Conservation (phyloP, 2,797 vertebrate genomes). For the Micromesistius poutassou region DNA sequence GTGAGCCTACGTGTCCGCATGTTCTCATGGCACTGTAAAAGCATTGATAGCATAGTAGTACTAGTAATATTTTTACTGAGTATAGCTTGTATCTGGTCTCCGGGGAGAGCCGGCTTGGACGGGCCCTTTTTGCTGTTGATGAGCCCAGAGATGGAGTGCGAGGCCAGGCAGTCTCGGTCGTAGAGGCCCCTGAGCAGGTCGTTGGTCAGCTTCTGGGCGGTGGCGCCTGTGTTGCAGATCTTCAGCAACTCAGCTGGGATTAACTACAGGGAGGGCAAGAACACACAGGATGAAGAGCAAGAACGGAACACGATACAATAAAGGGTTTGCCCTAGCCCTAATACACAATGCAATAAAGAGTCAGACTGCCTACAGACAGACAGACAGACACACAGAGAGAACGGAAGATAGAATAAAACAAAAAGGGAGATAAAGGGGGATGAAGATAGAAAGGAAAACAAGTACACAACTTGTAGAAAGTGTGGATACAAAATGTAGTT, state of each 20-base stretch:
- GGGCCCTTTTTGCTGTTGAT: constrained; percentile 58
- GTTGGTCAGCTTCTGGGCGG: constrained; percentile 58
- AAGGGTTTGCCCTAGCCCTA: no score
- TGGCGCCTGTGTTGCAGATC: constrained; percentile 56
- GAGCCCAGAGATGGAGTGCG: constrained; percentile 64
- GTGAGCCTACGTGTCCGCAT: no score
- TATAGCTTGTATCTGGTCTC: constrained; percentile 59
- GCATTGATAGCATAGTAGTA: neutral
- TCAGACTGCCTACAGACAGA: no score
- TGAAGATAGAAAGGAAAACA: neutral
- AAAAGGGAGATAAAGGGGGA: neutral
- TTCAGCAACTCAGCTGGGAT: constrained; percentile 49
- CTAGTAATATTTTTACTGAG: constrained; percentile 41
- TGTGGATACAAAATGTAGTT: neutral
- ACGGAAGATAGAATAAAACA: neutral
- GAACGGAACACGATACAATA: neutral
- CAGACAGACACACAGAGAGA: no score
- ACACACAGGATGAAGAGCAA: neutral
- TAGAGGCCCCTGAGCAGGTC: constrained; percentile 57
- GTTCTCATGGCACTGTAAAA: neutral
- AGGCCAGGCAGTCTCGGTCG: constrained; percentile 62
- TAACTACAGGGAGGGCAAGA: constrained; percentile 24
- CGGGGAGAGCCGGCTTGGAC: constrained; percentile 61
- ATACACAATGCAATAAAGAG: neutral
- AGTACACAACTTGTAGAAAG: neutral